These are phyloP conservation scores for Mormyrus lacerda DNA, from an alignment of 2,113 vertebrate species.

Conservation along the genomic window DNA sequence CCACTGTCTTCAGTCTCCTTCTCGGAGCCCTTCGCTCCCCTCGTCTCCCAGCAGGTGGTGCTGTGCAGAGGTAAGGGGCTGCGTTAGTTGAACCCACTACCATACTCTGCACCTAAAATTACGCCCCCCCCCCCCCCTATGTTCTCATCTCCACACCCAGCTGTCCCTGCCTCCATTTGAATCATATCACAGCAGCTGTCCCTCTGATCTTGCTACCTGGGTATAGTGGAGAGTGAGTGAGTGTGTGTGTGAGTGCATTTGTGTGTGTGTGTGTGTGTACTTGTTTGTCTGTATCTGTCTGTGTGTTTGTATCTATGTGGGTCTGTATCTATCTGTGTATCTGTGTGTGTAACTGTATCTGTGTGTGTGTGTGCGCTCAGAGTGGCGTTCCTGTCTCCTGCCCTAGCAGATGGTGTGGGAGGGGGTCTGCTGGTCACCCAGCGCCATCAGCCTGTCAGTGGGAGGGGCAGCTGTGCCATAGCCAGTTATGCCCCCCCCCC, in stretches of 20 bases:
- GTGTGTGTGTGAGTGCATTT: background rate
- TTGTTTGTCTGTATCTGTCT: background rate
- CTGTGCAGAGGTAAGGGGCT: background rate
- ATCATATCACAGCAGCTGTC: background rate
- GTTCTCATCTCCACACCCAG: background rate
- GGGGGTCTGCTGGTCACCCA: conserved; percentile 28
- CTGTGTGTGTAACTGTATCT: background rate
- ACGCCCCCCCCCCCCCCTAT: background rate
- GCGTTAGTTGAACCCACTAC: background rate
- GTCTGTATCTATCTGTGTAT: background rate
- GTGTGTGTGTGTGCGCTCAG: background rate
- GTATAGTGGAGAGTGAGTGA: background rate
- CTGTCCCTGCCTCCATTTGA: background rate
- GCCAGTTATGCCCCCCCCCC: background rate
- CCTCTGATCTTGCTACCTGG: background rate
- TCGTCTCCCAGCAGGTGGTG: background rate
- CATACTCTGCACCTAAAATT: background rate
- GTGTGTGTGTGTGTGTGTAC: background rate
- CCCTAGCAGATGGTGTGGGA: conserved; percentile 9
- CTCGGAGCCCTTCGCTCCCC: background rate
- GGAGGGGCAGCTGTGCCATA: conserved; percentile 2
- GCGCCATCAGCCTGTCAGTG: conserved; percentile 27
- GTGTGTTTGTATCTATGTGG: too few species aligned
- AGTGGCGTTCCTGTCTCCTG: background rate
- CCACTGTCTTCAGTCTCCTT: background rate